These are phyloP conservation scores for Trichosurus vulpecula DNA, from an alignment of 2,797 vertebrate genomes.

Conservation along the genomic window DNA sequence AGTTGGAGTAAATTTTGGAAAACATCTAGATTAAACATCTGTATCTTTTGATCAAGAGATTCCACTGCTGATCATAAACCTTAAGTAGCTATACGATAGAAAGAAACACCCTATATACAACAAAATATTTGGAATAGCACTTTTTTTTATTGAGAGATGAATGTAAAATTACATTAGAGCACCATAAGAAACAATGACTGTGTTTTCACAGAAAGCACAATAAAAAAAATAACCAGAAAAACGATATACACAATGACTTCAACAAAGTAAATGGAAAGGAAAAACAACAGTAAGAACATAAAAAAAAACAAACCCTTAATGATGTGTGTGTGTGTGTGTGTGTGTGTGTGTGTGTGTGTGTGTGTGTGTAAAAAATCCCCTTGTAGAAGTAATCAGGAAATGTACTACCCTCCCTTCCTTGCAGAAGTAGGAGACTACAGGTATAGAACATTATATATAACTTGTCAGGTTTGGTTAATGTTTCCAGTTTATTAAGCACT, in stretches of 20 bases:
- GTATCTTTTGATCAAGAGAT: neutral
- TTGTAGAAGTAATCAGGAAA: neutral
- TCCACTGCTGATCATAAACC: neutral
- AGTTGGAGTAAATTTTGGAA: neutral
- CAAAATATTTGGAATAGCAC: neutral
- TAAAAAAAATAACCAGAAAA: neutral
- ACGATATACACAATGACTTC: neutral
- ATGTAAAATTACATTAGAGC: neutral
- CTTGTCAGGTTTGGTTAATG: neutral
- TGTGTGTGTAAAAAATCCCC: no score
- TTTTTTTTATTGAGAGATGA: neutral
- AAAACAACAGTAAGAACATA: neutral
- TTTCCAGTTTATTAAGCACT: neutral
- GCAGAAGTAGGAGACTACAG: neutral
- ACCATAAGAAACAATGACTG: neutral
- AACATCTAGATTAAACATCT: neutral
- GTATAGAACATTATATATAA: neutral
- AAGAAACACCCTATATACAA: neutral
- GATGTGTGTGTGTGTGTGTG: no score
- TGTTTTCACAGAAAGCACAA: neutral
- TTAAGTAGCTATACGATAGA: neutral
- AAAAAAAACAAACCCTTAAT: neutral
- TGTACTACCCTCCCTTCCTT: neutral
- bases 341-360: no score
- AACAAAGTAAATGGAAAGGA: neutral